phyloP scores from a whole-genome alignment of 2,888 invertebrate species.

The Portevinia maculata region DNA sequence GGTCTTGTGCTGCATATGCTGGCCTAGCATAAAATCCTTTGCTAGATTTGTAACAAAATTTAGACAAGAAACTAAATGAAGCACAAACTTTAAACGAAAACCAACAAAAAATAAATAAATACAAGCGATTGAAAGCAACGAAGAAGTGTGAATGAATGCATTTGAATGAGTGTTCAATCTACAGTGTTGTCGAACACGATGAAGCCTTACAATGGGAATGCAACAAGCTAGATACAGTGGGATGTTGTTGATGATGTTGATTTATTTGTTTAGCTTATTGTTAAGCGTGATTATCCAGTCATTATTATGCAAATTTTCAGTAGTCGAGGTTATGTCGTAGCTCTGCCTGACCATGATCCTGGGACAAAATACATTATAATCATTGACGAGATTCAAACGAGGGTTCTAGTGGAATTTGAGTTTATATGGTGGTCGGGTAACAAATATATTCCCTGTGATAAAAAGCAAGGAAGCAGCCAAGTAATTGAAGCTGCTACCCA shows the following conservation, averaged over 20 bases:
- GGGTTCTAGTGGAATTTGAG: too few relatives aligned
- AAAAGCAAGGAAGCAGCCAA: too few relatives aligned
- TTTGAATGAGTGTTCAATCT: constrained; percentile 56
- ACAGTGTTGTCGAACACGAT: constrained; percentile 13
- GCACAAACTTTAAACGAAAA: constrained; percentile 17
- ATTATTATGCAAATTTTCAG: not conserved
- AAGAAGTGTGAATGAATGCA: constrained; percentile 67
- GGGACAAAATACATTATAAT: not conserved
- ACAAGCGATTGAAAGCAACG: not conserved
- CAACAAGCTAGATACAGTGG: not conserved
- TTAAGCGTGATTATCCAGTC: not conserved
- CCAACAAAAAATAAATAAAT: constrained; percentile 4
- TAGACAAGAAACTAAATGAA: constrained; percentile 60
- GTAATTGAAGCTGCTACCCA: too few relatives aligned
- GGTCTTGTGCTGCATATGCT: constrained; percentile 19
- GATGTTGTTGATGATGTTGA: not conserved
- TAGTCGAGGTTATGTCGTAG: not conserved
- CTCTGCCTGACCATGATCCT: not conserved
- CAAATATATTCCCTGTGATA: too few relatives aligned
- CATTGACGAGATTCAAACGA: too few relatives aligned
- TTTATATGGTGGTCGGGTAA: too few relatives aligned
- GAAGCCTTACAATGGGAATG: not conserved
- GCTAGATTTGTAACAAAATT: constrained; percentile 53
- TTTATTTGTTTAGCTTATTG: not conserved
- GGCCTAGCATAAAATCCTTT: constrained; percentile 39